Evolutionary conservation across 2,113 vertebrate genomes (phyloP), one percentile per base, ranked within the genome.

Genomic region (Pseudorasbora parva): DNA sequence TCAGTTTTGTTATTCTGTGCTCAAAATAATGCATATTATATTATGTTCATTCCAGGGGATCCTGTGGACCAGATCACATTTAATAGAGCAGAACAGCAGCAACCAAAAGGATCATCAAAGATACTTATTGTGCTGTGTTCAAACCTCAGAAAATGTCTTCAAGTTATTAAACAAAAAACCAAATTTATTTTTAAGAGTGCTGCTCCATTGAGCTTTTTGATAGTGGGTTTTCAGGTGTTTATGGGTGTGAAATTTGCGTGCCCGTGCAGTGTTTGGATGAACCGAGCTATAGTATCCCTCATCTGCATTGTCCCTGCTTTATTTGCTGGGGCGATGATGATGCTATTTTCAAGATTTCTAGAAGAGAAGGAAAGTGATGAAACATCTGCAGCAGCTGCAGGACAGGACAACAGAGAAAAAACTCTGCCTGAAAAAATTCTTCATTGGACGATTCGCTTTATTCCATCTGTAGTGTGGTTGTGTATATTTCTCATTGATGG

Each of bases 261-360:
- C 54, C 54, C 19, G 8, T 49, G 47, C 4, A 4, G 0, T 49
- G 1, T 0, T 49, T 0, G 0, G 1, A 11, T 12, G 14, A 49
- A 49, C 14, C 0, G 5, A 5, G 0, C 0, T 5, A 15, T 15
- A 49, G 12, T 0, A 5, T 1, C 0, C 1, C 0, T n/a, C 19
- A 21, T 56, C 7, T 9, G 8, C 0, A 8, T 56, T 56, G 54
- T 56, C 5, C 54, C 54, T 21, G 2, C 54, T 21, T 1, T 56
- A 8, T 56, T 8, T 56, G 19, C 19, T n/a, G 8, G 3, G 47
- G 12, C 2, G 4, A 49, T 49, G 47, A 49, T 49, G 47, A 1
- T 4, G 14, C 1, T 49, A 49, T 49, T 49, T 49, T 4, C 4
- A 5, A 49, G 4, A 49, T 49, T 14, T 14, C 43, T 10, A 45